A percentile compares a stretch with the other conserved stretches of the same genome.
phyloP scores from a whole-genome alignment of 2,888 invertebrate species.

The Patella pellucida region DNA sequence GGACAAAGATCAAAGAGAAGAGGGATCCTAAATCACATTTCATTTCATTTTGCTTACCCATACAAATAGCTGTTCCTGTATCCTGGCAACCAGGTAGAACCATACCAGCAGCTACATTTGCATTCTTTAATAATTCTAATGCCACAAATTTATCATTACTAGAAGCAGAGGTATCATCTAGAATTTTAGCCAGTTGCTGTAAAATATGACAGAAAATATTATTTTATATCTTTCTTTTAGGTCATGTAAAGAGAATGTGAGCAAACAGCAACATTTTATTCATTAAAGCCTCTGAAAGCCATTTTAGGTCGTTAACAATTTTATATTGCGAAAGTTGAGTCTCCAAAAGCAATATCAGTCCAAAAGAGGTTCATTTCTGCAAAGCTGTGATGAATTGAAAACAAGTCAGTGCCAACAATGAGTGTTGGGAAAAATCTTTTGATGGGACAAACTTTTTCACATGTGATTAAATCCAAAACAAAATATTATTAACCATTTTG shows the following conservation, averaged over 20 bases:
- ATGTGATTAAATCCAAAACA: no score
- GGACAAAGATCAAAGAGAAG: no score
- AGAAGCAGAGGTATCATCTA: constrained; percentile 70
- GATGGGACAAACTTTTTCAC: no score
- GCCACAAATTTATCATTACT: constrained; percentile 71
- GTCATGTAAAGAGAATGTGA: background rate
- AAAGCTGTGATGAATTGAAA: no score
- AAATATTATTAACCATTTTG: no score
- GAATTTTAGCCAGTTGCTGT: constrained; percentile 69
- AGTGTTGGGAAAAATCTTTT: no score
- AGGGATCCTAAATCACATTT: no score
- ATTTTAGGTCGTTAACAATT: no score
- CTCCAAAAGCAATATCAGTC: no score
- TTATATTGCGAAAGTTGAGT: no score
- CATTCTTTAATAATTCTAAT: constrained; percentile 70
- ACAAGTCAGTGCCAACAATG: no score
- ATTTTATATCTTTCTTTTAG: background rate
- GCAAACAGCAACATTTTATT: background rate
- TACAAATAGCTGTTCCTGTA: constrained; percentile 71
- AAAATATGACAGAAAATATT: constrained; percentile 24
- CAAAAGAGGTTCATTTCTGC: no score
- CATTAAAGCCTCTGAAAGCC: background rate
- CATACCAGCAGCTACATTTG: constrained; percentile 71
- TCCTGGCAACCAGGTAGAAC: constrained; percentile 71
- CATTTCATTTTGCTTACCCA: constrained; percentile 56